phyloP scores from a whole-genome alignment of 2,113 vertebrate species.

The Tylochromis polylepis region DNA sequence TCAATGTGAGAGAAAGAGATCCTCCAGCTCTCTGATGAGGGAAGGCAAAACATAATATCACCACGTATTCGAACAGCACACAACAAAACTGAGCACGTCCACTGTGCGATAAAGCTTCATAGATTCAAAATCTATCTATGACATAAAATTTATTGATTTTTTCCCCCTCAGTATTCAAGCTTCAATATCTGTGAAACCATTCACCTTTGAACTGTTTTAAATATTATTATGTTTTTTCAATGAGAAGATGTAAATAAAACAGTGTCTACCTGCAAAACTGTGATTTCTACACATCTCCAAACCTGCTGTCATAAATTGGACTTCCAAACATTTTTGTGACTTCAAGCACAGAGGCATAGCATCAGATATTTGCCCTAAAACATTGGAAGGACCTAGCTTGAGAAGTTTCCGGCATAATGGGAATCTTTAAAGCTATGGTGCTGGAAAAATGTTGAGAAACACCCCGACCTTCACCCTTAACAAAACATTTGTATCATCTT shows the following conservation, averaged over 20 bases:
- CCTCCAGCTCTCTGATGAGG: constrained; percentile 67
- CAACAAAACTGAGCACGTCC: background rate
- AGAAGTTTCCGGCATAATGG: background rate
- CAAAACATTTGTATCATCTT: background rate
- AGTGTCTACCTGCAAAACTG: background rate
- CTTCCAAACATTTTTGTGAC: background rate
- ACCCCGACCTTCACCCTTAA: background rate
- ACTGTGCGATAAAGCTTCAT: background rate
- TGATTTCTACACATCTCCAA: background rate
- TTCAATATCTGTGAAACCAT: background rate
- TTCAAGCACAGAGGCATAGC: background rate
- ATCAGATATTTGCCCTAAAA: background rate
- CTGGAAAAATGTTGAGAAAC: background rate
- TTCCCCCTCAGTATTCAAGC: background rate
- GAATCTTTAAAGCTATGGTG: background rate
- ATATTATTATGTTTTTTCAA: background rate
- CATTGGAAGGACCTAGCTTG: background rate
- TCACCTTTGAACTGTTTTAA: background rate
- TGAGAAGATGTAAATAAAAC: background rate
- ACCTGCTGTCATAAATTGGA: background rate
- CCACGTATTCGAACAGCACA: background rate
- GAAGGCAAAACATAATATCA: background rate
- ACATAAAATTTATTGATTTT: background rate
- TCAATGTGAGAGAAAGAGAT: constrained; percentile 74
- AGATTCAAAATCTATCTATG: background rate